Evolutionary conservation across 2,113 vertebrate genomes (phyloP), one percentile per base, ranked within the genome.

Genomic region (Apteryx owenii): DNA sequence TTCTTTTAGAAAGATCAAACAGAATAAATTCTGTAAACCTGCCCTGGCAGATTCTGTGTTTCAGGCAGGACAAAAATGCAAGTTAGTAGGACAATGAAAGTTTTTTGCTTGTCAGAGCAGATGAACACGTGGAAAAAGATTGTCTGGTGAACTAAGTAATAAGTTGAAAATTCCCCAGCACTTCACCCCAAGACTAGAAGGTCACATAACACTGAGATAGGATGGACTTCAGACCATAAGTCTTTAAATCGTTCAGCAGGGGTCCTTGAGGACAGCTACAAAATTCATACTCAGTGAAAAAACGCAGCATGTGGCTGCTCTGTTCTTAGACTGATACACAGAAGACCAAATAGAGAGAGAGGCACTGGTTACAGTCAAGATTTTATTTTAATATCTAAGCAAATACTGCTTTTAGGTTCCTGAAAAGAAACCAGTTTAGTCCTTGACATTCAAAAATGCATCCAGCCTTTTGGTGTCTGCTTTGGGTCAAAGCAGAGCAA

Each of bases 121-220:
- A 82, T 8, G 48, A 78, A 86, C 16, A 78, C 29, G 16, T 60
- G 53, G 10, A 18, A 6, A 87, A 84, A 73, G 36, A 10, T 4
- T 25, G 8, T 12, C 15, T 40, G 15, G 9, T 70, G 26, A 68
- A 48, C 20, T 26, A 48, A 56, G 33, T 91, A 86, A 54, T 28
- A 68, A 12, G 9, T 1, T 85, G 25, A 11, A 93, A 80, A 5
- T 62, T 53, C 81, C 64, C 13, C 42, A 92, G 33, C 36, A 62
- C 11, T 80, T 87, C 36, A 73, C 2, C 46, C 7, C 51, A 75
- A 65, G 28, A 65, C 60, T 66, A 58, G 5, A 79, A 38, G 89
- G 48, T 9, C 33, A 58, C 42, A 0, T 23, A 85, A 83, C 8
- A 82, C 2, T 2, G 8, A 75, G 19, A 69, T 0, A 88, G 31